A percentile compares a stretch with the other conserved stretches of the same genome.
Conservation (phyloP, 2,888 invertebrate genomes). For the Belgica antarctica region DNA sequence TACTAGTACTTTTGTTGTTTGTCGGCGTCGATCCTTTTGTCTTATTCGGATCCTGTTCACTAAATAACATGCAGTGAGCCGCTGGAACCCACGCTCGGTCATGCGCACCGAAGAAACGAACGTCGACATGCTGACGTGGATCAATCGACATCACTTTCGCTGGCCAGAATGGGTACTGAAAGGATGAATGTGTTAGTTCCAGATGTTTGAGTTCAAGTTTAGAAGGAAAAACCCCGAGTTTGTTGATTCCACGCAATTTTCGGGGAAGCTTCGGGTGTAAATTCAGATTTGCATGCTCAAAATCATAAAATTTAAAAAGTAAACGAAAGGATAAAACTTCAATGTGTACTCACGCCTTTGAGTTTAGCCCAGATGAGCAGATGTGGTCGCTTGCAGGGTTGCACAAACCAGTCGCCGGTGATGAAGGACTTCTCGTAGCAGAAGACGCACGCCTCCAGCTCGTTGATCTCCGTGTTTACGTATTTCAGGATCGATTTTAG, state of each 20-base stretch:
- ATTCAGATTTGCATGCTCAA: neutral
- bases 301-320: constrained; percentile 1
- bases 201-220: no score
- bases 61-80: constrained; percentile 80
- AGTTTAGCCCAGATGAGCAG: constrained; percentile 93
- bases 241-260: neutral
- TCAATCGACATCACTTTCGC: constrained; percentile 82
- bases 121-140: constrained; percentile 73
- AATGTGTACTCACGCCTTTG: constrained; percentile 74
- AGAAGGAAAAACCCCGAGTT: neutral
- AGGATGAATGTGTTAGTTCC: no score
- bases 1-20: constrained; percentile 46
- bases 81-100: constrained; percentile 88
- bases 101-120: constrained; percentile 92
- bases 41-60: constrained; percentile 68
- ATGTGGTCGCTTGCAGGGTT: constrained; percentile 88
- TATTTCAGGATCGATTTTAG: constrained; percentile 71
- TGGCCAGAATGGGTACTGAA: constrained; percentile 89
- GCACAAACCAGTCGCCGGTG: constrained; percentile 82
- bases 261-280: neutral
- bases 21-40: constrained; percentile 47
- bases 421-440: constrained; percentile 86
- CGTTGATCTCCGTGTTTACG: constrained; percentile 66
- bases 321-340: neutral
- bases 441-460: constrained; percentile 90